Evolutionary conservation across 2,888 invertebrate species (phyloP), one percentile per base, ranked within the genome.

Genomic region (Acronicta aceris): DNA sequence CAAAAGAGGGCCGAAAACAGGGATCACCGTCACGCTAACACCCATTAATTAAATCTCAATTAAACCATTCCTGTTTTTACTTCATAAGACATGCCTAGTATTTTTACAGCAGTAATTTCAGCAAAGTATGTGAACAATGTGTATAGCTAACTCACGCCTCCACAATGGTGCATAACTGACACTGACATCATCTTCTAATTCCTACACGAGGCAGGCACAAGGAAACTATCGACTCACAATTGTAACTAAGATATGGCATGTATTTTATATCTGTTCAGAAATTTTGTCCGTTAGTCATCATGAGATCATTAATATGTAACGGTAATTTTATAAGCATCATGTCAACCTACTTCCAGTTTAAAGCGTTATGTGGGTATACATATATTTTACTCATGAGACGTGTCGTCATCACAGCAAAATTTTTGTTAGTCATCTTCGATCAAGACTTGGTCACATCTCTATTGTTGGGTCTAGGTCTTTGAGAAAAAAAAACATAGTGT

Each of bases 291-390:
- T 71, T 78, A 78, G 60, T 71, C 65, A 72, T 71, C 59, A 63
- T 53, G 53, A 58, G 57, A 58, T 63, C 57, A 63, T 63, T 56
- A 62, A 62, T 53, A 25, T 62, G 17, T 73, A 78, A 78, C 78
- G 73, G 76, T 72, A 63, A 59, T 68, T 47, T 63, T 72, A 59
- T 70, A 72, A 68, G 64, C 64, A 71, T 60, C 62, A 62, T 49
- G 61, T 68, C 70, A 77, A 64, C 68, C 75, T 64, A 72, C 74
- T 66, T 71, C 53, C 66, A 71, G 40, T 72, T 72, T 50, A 54
- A 63, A 65, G 15, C 65, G 43, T 52, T 54, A 57, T 69, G 43
- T 54, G 53, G 51, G 56, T 38, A 17, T 47, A 50, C 53, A 52
- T 61, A 54, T 45, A 53, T 55, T 54, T 62, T 42, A 59, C 45